Evolutionary conservation across 2,797 vertebrate species (phyloP).

Genomic region (Valencia hispanica): DNA sequence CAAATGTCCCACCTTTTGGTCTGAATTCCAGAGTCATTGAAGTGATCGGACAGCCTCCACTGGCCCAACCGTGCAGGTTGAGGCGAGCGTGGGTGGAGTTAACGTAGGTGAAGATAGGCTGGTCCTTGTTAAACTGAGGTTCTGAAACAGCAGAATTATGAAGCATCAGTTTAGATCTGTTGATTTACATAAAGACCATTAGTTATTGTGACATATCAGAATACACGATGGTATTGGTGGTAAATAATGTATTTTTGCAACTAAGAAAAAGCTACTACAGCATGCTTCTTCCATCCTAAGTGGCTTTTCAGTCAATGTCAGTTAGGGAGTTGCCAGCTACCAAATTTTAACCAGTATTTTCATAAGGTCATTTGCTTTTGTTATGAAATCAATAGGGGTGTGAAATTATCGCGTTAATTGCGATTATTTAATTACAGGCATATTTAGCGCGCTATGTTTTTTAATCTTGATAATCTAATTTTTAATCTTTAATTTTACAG

Average conservation of each 20-base stretch:
- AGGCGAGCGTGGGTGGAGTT: slow-evolving; percentile 96
- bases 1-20: slow-evolving; percentile 82
- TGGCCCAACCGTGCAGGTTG: slow-evolving; percentile 97
- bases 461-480: too few species aligned
- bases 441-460: too few species aligned
- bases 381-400: neutral
- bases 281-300: neutral
- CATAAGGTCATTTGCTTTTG: neutral
- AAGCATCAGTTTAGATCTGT: neutral
- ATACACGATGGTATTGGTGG: neutral
- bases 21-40: slow-evolving; percentile 92
- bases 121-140: slow-evolving; percentile 97
- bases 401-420: too few species aligned
- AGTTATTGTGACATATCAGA: neutral
- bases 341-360: neutral
- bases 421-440: too few species aligned
- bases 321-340: neutral
- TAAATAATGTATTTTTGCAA: neutral
- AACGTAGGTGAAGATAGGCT: slow-evolving; percentile 97
- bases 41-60: slow-evolving; percentile 94
- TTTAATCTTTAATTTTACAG: too few species aligned
- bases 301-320: neutral
- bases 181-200: neutral
- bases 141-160: slow-evolving; percentile 69
- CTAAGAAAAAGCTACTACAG: neutral